These are phyloP conservation scores for Oreochromis aureus DNA, from an alignment of 2,113 vertebrate genomes.

Conservation along the genomic window DNA sequence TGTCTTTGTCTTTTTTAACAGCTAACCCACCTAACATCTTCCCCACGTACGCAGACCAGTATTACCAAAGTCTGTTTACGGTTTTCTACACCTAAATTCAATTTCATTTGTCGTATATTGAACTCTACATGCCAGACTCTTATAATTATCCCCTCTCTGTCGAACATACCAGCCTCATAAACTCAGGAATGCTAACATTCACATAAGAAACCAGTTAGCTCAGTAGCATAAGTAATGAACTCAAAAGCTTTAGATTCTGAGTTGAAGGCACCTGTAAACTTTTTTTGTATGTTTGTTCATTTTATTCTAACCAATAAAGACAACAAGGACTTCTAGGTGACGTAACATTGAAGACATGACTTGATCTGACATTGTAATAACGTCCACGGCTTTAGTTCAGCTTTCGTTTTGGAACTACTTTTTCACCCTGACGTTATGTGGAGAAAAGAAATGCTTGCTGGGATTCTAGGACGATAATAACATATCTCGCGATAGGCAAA, in stretches of 20 bases:
- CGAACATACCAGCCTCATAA: background rate
- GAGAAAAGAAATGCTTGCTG: background rate
- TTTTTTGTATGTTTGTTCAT: background rate
- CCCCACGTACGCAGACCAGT: background rate
- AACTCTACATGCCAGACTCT: background rate
- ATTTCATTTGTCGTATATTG: background rate
- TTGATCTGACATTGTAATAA: background rate
- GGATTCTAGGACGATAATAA: background rate
- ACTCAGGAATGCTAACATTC: background rate
- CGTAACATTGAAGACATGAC: background rate
- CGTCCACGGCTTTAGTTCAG: background rate
- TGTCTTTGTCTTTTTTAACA: background rate
- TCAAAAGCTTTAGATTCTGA: background rate
- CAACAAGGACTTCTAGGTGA: background rate
- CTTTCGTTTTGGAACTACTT: background rate
- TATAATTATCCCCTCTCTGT: background rate
- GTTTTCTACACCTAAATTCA: background rate
- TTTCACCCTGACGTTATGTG: background rate
- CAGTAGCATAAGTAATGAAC: accelerated
- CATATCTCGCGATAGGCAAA: background rate
- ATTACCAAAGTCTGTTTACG: background rate
- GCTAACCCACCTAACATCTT: background rate
- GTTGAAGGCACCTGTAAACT: background rate
- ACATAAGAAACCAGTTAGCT: background rate
- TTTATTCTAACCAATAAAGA: background rate